A percentile compares a stretch with the other conserved stretches of the same genome.
phyloP scores from a whole-genome alignment of 2,888 invertebrate genomes.

The Idaea dimidiata region DNA sequence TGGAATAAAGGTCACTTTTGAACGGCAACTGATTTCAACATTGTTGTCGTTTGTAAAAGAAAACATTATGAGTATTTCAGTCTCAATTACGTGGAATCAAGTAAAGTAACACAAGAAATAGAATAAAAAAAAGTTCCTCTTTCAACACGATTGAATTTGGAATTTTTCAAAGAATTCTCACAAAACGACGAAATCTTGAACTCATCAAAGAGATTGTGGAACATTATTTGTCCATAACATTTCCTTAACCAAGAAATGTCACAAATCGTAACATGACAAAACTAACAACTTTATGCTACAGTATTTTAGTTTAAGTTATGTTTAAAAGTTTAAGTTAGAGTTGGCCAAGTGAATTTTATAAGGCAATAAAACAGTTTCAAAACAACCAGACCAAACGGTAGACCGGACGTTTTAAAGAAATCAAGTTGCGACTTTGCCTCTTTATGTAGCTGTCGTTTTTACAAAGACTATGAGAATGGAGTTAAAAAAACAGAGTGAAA shows the following conservation, averaged over 20 bases:
- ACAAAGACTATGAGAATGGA: constrained; percentile 51
- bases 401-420: constrained; percentile 45
- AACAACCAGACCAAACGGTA: constrained; percentile 30
- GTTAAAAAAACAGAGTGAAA: constrained; percentile 67
- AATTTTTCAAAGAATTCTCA: constrained; percentile 51
- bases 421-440: constrained; percentile 47
- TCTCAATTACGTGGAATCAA: constrained; percentile 38
- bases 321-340: constrained; percentile 22
- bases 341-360: constrained; percentile 27
- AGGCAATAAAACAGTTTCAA: constrained; percentile 27
- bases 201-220: constrained; percentile 38
- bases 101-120: constrained; percentile 42
- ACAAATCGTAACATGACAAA: constrained; percentile 24
- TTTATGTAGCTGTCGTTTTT: constrained; percentile 42
- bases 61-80: constrained; percentile 24
- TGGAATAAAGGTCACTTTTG: background rate
- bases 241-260: constrained; percentile 29
- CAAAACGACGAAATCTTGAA: constrained; percentile 42
- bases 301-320: constrained; percentile 25
- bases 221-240: constrained; percentile 37
- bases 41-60: constrained; percentile 6
- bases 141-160: constrained; percentile 40
- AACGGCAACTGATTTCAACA: background rate
- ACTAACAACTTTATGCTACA: constrained; percentile 15
- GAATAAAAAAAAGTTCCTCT: constrained; percentile 36